Base-by-base conservation (phyloP, 35 echinoderm and acorn worm genomes). In the Acanthaster planci region DNA sequence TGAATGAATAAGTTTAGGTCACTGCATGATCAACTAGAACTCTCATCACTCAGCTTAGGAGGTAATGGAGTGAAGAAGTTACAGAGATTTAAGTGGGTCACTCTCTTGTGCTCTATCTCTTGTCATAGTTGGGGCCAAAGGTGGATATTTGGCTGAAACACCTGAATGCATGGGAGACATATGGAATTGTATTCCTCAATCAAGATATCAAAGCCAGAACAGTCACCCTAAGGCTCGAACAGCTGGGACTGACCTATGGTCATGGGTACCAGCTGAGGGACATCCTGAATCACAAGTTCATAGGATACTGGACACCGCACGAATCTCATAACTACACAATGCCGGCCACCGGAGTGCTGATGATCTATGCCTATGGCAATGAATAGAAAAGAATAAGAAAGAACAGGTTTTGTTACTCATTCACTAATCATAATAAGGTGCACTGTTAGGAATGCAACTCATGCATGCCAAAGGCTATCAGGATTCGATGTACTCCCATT, bases 101-200 rank as follows among this genome's bases (percentile, higher is more conserved):
- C 18, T 14, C 18, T 34, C 30, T 72, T 72, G 64, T 72, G 21
- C 64, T 72, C 34, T 72, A n/a, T 59, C 19, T 59, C 27, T 72
- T 34, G 10, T 14, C 26, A 29, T 34, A 72, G 64, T 29, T 72
- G 29, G 34, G 34, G 34, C 64, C 64, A 27, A 72, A 72, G 64
- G 60, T 76, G 39, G 87, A 90, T 18, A 77, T 90, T 14, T 90
- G 87, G 87, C 53, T 52, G 53, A 83, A 55, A 58, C 80, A 90
- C 52, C 87, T 90, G 0, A 83, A 72, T 12, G 23, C 37, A 19
- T 90, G 76, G 56, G 80, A 84, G 38, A 40, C 37, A 16, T 83
- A 84, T 40, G 60, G 53, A 29, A 80, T 90, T 19, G 26, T 59
- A 22, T 90, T 84, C 80, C 64, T 90, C 38, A 90, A 84, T 51